Evolutionary conservation across 2,113 vertebrate genomes (phyloP), one percentile per base, ranked within the genome.

Genomic region (Potamarius usumacintae): DNA sequence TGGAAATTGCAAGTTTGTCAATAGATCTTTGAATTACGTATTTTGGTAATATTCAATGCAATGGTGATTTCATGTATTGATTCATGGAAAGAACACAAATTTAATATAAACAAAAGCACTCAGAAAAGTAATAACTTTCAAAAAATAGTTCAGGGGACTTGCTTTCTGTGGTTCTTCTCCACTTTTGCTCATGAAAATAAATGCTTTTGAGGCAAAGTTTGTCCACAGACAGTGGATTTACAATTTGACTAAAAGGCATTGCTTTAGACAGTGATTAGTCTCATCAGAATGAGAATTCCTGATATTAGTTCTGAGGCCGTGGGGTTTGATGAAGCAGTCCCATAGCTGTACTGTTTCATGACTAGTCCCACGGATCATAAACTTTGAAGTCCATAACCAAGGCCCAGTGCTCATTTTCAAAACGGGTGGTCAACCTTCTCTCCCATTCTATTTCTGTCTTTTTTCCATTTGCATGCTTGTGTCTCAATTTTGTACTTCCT

Each of bases 221-320:
- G 92, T 94, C 92, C 90, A 89, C 65, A 92, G 83, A 89, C 69
- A 52, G 22, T 52, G 48, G 48, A 52, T 22, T 2, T 77, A 50
- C 20, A 42, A 2, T 11, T 52, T 77, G 20, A 15, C 22, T 77
- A 2, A 77, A 77, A 52, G 48, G 74, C 48, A 93, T 94, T 98
- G 97, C 97, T 98, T 42, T 98, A 97, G 94, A 96, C 96, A 97
- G 94, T 95, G 94, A 94, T 95, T 94, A 94, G 91, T 93, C 93
- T 95, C 91, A 92, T 92, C 93, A 93, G 92, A 93, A 94, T 93
- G 92, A 94, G 93, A 91, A 94, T 94, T 93, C 94, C 93, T 94
- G 93, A 93, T 92, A 89, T 95, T 95, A 94, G 91, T 91, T 94
- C 88, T 91, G 93, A 92, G 93, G 92, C 86, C 67, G 90, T 85